A percentile compares a stretch with the other conserved stretches of the same genome.
Evolutionary conservation across 2,113 vertebrate species (phyloP).

Genomic region (Cyrtonyx montezumae): DNA sequence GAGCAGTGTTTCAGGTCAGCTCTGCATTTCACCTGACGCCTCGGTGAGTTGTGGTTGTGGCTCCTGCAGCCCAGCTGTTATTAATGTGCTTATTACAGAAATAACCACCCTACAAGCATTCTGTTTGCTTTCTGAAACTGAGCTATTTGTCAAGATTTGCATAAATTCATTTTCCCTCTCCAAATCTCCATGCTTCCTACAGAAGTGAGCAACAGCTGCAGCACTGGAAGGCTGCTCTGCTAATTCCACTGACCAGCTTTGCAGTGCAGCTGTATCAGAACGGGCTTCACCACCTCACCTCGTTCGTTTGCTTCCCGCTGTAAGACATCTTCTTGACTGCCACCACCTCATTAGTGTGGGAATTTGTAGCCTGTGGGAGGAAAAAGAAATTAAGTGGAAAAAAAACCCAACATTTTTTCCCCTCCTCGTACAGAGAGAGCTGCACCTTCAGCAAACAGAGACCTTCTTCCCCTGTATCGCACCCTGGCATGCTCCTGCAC

Average conservation of each 20-base stretch:
- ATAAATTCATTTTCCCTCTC: background rate
- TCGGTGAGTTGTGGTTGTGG: background rate
- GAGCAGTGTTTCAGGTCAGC: background rate
- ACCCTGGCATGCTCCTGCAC: background rate
- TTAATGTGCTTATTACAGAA: background rate
- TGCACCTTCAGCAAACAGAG: background rate
- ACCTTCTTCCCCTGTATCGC: background rate
- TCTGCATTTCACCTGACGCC: background rate
- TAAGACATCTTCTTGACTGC: slow-evolving; percentile 99
- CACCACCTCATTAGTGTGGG: slow-evolving; percentile 96
- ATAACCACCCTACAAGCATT: background rate
- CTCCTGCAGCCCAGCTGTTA: background rate
- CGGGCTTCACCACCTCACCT: slow-evolving; percentile 80
- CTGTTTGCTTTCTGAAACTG: background rate
- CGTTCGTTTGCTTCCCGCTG: slow-evolving; percentile 95
- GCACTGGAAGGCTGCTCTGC: background rate
- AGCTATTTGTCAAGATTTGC: background rate
- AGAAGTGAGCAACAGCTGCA: background rate
- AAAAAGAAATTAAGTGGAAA: background rate
- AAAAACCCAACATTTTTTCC: background rate
- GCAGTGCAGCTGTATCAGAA: background rate
- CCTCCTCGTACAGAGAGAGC: background rate
- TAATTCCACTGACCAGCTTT: background rate
- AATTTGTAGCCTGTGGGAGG: slow-evolving; percentile 89
- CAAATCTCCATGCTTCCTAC: fast-evolving